Percentiles rank a stretch among this genome's conserved stretches.
These are phyloP conservation scores for Zeuzera pyrina DNA, from an alignment of 2,888 invertebrate genomes.

Conservation along the genomic window DNA sequence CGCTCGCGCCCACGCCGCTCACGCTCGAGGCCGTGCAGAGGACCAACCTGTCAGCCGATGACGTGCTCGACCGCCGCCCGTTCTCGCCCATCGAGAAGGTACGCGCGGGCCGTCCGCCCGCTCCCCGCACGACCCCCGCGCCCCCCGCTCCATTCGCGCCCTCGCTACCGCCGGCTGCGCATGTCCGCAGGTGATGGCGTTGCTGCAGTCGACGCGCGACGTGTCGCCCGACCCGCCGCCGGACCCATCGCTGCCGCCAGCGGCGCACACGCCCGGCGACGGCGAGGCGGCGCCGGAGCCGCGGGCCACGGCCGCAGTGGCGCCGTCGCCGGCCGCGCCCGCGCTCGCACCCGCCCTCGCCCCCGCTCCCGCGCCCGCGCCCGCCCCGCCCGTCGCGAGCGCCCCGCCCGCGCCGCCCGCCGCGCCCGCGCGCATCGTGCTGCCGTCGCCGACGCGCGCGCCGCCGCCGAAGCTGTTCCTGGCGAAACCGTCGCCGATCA, in stretches of 20 bases:
- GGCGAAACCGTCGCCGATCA: constrained; percentile 67
- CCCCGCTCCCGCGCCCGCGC: constrained; percentile 16
- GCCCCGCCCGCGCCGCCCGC: constrained; percentile 16
- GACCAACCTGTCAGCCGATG: constrained; percentile 62
- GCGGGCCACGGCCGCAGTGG: constrained; percentile 33
- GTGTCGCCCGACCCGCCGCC: constrained; percentile 22
- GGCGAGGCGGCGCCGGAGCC: constrained; percentile 18
- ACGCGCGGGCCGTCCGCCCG: constrained; percentile 71
- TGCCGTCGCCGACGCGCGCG: constrained; percentile 64
- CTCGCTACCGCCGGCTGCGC: constrained; percentile 14
- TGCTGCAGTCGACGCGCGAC: constrained; percentile 66
- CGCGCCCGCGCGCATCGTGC: constrained; percentile 51
- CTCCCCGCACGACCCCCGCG: constrained; percentile 31
- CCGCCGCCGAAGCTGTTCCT: constrained; percentile 68
- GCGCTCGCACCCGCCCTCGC: constrained; percentile 30
- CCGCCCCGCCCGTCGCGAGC: constrained; percentile 15
- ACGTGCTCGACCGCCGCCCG: constrained; percentile 56
- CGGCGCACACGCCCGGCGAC: too few species aligned
- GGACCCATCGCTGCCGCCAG: constrained; percentile 15
- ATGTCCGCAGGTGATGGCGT: constrained; percentile 55
- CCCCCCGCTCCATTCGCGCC: constrained; percentile 26
- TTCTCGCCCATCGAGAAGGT: constrained; percentile 74
- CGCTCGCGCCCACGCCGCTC: constrained; percentile 35
- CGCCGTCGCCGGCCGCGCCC: constrained; percentile 31
- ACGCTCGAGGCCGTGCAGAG: constrained; percentile 64